Evolutionary conservation across 2,113 vertebrate genomes (phyloP).

Genomic region (Bettongia penicillata): DNA sequence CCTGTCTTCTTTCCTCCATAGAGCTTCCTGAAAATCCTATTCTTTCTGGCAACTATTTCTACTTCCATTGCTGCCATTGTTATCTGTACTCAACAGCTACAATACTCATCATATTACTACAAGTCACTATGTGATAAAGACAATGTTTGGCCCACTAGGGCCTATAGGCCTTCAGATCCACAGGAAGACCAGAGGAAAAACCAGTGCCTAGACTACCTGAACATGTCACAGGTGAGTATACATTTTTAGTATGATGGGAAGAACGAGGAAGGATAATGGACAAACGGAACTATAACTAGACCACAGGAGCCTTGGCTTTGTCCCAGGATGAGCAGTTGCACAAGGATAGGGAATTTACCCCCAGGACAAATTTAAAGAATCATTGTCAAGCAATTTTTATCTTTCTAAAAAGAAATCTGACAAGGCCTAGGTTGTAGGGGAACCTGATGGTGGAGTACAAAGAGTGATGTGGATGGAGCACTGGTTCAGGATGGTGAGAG

Average conservation of each 20-base stretch:
- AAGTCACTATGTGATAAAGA: fast-evolving
- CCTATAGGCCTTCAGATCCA: not conserved
- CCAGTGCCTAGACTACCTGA: not conserved
- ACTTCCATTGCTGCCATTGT: not conserved
- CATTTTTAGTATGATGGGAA: not conserved
- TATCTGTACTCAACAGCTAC: fast-evolving
- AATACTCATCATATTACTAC: fast-evolving
- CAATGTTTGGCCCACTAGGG: fast-evolving
- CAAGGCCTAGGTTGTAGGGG: not conserved
- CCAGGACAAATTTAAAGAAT: not conserved
- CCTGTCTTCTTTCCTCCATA: constrained; percentile 6
- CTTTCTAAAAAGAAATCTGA: not conserved
- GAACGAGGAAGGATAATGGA: not conserved
- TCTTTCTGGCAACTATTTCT: constrained; percentile 39
- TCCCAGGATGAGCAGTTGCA: not conserved
- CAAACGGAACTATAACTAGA: not conserved
- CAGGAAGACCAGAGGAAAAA: not conserved
- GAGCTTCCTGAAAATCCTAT: constrained; percentile 58
- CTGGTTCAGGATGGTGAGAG: not conserved
- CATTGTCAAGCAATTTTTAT: not conserved
- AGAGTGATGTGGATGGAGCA: not conserved
- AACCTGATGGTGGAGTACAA: not conserved
- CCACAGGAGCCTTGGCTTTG: not conserved
- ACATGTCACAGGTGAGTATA: constrained; percentile 26
- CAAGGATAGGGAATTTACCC: not conserved